Conservation (phyloP, 2,797 vertebrate genomes). For the Brotula barbata region DNA sequence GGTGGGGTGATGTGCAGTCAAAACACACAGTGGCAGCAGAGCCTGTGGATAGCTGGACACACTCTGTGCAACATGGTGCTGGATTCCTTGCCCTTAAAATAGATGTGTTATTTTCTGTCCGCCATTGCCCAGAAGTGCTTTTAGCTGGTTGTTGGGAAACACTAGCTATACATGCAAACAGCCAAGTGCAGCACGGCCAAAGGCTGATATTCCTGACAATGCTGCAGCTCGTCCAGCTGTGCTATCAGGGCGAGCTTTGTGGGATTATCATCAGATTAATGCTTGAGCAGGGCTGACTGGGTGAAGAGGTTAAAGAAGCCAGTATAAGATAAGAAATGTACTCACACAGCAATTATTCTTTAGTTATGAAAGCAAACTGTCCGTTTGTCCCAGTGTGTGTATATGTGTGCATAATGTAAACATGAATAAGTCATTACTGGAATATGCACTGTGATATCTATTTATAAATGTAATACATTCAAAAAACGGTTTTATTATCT, state of each 20-base stretch:
- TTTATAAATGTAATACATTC: too few relatives aligned
- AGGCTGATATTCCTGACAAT: slow-evolving; percentile 64
- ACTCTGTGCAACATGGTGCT: slow-evolving; percentile 47
- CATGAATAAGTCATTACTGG: too few relatives aligned
- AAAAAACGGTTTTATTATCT: too few relatives aligned
- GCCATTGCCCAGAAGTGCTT: slow-evolving; percentile 82
- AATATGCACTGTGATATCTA: too few relatives aligned
- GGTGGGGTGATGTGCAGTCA: slow-evolving; percentile 1
- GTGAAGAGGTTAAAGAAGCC: slow-evolving; percentile 68
- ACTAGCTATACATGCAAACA: slow-evolving; percentile 68
- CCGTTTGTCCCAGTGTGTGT: too few relatives aligned
- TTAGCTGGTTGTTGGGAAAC: slow-evolving; percentile 67
- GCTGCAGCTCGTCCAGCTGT: slow-evolving; percentile 69
- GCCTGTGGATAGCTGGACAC: slow-evolving; percentile 21
- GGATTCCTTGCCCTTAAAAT: slow-evolving; percentile 89
- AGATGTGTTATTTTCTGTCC: slow-evolving; percentile 84
- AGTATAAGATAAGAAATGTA: slow-evolving; percentile 54
- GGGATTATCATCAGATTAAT: slow-evolving; percentile 78
- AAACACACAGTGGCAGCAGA: slow-evolving; percentile 81
- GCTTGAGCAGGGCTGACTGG: slow-evolving; percentile 52
- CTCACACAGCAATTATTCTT: too few relatives aligned
- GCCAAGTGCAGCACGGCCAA: slow-evolving; percentile 36
- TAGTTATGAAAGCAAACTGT: too few relatives aligned
- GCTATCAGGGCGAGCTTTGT: slow-evolving; percentile 66
- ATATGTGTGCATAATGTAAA: too few relatives aligned